Base-by-base conservation (phyloP, 2,113 vertebrate species). In the Pterocles burchelli region DNA sequence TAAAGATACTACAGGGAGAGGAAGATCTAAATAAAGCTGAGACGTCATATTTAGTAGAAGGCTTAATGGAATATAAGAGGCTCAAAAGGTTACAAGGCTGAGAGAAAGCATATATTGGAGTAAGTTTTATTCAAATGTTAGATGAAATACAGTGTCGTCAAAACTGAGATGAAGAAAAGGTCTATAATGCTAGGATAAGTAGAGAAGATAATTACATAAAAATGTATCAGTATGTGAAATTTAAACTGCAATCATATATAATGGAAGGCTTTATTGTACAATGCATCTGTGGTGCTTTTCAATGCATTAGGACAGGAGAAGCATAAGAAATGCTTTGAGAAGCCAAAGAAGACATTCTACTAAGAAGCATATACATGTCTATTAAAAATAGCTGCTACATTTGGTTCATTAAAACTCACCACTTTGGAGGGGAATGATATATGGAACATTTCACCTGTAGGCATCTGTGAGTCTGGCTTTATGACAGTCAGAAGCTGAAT, bases 91-190 rank as follows among this genome's bases (percentile, higher is more conserved):
- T 90, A 14, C 33, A 94, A 71, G 68, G 43, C 51, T 70, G n/a
- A 75, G 33, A 71, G 33, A 94, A 93, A 70, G 46, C 90, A 70
- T 63, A 77, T 93, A 74, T 77, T 74, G 78, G 25, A 54, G 31
- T 89, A 89, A 67, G 36, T 95, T 91, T 88, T 85, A 88, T 88
- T 96, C 29, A 77, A 73, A 17, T 74, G 26, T 70, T 85, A 80
- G 67, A 80, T 62, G 43, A 95, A 95, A 80, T 91, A 76, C 34
- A 43, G 34, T 66, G 78, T 88, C 55, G 80, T 93, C 89, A 95
- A 85, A 93, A 88, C 29, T 41, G 62, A 73, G 18, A 74, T 36
- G 49, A 79, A 68, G 77, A 87, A 71, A 88, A 68, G 48, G 28
- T 73, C 74, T 83, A 51, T 41, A 88, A 33, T 48, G 22, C 8